Base-by-base conservation (phyloP, 2,888 invertebrate genomes). In the Lasius platythorax region DNA sequence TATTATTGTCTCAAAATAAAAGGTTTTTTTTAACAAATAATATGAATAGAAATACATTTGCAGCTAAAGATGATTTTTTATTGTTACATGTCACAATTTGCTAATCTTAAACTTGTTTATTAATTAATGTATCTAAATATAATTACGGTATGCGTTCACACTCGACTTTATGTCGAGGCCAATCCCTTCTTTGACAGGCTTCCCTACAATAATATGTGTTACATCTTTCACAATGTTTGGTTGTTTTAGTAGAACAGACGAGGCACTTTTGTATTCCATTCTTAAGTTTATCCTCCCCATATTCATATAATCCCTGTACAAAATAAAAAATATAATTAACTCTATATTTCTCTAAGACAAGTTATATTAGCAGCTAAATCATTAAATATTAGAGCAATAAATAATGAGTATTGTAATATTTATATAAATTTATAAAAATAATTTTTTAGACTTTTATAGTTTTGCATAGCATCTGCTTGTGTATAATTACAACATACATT, bases 131-230 rank as follows among this genome's bases (percentile, higher is more conserved):
- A 37, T 37, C 28, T 43, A 0, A 53, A 28, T 70, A 82, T 88
- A 92, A 91, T 90, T 85, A 93, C 92, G 94, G 94, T 56, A 94
- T 87, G n/a, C 84, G 53, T 64, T 84, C 76, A 76, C 95, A 95
- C 23, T 91, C 87, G 1, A 40, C 46, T 84, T 90, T 92, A 84
- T 95, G 95, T 11, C 82, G 86, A 1, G 91, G 83, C 95, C 94
- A 95, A 85, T 94, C 93, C 11, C 40, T 23, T 6, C 84, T 11
- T 86, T 95, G 95, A 68, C 95, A 95, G 0, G 72, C 43, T 73
- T 81, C 87, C 56, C 90, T 91, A 64, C 95, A 95, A 78, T 95
- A 95, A 83, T 89, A 93, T 5, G 84, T 89, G 9, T 50, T 64
- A 72, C 94, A 94, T 18, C 40, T 86, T 23, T 87, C 81, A 46